Evolutionary conservation across 2,797 vertebrate genomes (phyloP).

Genomic region (Chiloscyllium punctatum): DNA sequence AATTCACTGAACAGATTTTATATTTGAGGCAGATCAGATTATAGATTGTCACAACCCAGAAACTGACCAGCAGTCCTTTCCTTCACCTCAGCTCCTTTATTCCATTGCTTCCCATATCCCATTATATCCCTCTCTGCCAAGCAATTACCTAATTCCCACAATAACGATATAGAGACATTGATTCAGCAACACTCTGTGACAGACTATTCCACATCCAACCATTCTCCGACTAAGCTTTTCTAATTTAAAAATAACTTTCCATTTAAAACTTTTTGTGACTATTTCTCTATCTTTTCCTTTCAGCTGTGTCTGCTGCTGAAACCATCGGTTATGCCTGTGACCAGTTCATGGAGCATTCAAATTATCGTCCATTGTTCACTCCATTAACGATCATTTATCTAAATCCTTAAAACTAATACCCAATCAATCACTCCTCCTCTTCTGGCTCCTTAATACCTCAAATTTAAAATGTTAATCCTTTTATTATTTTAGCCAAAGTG

Average conservation of each 20-base stretch:
- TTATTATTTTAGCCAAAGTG: neutral
- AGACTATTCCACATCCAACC: neutral
- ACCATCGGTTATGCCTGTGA: neutral
- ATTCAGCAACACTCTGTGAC: neutral
- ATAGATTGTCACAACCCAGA: neutral
- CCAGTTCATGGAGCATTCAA: too few relatives aligned
- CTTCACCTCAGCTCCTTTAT: neutral
- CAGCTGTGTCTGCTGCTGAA: neutral
- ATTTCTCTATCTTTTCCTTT: neutral
- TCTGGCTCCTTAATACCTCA: neutral
- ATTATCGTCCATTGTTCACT: neutral
- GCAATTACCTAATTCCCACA: neutral
- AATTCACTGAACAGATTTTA: neutral
- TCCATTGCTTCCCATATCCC: neutral
- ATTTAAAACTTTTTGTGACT: neutral
- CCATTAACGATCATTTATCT: neutral
- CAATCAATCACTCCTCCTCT: neutral
- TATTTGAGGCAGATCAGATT: neutral
- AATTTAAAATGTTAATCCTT: neutral
- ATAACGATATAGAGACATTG: neutral
- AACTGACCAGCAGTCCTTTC: neutral
- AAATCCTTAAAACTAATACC: neutral
- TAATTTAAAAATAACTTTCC: neutral
- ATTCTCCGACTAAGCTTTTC: neutral
- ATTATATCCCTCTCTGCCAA: neutral